These are phyloP conservation scores for Ciconia boyciana DNA, from an alignment of 2,113 vertebrate genomes.

Conservation along the genomic window DNA sequence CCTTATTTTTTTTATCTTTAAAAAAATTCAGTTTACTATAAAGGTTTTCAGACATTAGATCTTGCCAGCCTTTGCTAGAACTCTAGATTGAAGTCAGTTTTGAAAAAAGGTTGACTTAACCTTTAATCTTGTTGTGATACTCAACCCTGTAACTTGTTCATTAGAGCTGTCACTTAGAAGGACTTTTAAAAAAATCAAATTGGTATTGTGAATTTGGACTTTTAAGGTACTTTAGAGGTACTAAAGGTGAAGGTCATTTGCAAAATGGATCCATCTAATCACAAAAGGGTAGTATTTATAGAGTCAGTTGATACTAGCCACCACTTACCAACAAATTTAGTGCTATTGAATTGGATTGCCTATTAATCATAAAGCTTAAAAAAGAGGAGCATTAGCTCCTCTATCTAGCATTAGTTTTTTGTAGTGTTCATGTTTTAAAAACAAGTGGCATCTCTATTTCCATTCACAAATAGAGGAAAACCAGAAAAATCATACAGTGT, in stretches of 20 bases:
- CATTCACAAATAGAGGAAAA: not conserved
- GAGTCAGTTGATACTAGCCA: not conserved
- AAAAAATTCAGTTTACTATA: not conserved
- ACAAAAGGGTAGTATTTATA: not conserved
- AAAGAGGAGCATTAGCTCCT: not conserved
- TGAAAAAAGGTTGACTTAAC: not conserved
- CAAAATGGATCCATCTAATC: not conserved
- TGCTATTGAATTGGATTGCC: not conserved
- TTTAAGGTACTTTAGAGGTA: not conserved
- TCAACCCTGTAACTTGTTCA: not conserved
- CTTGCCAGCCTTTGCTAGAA: not conserved
- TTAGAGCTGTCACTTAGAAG: not conserved
- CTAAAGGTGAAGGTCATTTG: not conserved
- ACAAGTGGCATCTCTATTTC: not conserved
- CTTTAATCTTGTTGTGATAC: not conserved
- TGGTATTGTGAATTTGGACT: not conserved
- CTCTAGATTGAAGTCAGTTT: not conserved
- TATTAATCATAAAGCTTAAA: not conserved
- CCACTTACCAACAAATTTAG: not conserved
- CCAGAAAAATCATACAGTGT: not conserved
- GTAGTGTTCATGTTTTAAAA: not conserved
- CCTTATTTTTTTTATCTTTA: not conserved
- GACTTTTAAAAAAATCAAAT: not conserved
- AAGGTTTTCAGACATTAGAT: not conserved
- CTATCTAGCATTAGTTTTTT: not conserved